These are phyloP conservation scores for Leptocoma aspasia DNA, from an alignment of 2,113 vertebrate species.

Conservation along the genomic window DNA sequence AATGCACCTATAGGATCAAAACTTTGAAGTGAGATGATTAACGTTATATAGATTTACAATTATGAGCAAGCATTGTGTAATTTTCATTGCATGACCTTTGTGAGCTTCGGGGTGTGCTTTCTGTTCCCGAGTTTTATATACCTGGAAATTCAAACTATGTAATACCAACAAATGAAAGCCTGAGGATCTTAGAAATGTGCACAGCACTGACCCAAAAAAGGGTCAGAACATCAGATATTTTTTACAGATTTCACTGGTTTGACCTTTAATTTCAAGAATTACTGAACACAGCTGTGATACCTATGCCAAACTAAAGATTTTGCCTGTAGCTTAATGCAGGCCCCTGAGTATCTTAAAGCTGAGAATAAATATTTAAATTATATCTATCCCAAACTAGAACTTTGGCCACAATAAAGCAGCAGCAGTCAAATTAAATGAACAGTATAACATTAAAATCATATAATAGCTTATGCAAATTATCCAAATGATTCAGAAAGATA, in stretches of 20 bases:
- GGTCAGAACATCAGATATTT: neutral
- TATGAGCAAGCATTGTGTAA: neutral
- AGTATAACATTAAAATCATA: neutral
- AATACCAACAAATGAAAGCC: neutral
- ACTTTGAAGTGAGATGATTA: neutral
- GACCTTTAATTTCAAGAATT: neutral
- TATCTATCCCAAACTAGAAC: neutral
- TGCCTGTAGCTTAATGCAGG: neutral
- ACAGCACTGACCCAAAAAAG: neutral
- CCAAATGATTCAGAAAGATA: neutral
- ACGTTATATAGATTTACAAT: neutral
- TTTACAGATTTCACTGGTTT: neutral
- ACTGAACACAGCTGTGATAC: neutral
- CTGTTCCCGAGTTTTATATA: neutral
- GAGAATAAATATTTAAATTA: neutral
- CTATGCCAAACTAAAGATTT: neutral
- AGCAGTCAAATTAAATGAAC: neutral
- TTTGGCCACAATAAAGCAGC: neutral
- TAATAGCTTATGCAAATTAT: neutral
- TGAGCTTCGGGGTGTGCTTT: neutral
- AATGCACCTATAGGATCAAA: neutral
- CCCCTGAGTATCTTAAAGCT: neutral
- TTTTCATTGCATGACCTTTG: neutral
- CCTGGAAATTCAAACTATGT: neutral
- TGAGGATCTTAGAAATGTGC: neutral